phyloP scores from a whole-genome alignment of 2,113 vertebrate species.

The Eudyptes chrysolophus region DNA sequence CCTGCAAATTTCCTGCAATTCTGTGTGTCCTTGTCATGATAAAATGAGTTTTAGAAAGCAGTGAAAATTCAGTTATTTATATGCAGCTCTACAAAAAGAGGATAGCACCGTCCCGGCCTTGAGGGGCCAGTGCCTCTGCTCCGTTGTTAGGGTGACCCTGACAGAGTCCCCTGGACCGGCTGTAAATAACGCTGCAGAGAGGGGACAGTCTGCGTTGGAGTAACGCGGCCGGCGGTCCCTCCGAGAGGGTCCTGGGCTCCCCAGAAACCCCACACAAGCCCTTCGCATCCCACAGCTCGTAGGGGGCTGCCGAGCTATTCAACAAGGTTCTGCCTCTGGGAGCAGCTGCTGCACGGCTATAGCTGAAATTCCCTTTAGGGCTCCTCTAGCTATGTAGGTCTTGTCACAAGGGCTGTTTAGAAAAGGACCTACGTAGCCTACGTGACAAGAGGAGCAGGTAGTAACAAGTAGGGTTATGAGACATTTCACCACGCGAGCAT shows the following conservation, averaged over 20 bases:
- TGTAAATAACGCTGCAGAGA: not conserved
- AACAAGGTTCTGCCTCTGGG: not conserved
- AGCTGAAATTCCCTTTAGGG: not conserved
- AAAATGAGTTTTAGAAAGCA: not conserved
- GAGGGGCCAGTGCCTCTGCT: not conserved
- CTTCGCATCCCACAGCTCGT: accelerated
- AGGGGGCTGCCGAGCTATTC: not conserved
- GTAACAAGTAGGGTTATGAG: not conserved
- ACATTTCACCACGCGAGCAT: not conserved
- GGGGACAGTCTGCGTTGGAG: not conserved
- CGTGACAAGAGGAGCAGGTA: not conserved
- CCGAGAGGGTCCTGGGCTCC: not conserved
- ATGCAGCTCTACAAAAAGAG: accelerated
- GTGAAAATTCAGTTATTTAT: not conserved
- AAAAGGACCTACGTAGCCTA: not conserved
- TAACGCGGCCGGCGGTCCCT: not conserved
- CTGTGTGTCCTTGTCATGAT: not conserved
- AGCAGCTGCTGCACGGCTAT: not conserved
- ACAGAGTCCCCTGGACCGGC: too few relatives aligned
- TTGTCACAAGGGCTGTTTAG: not conserved
- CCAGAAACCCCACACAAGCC: not conserved
- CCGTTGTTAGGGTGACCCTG: accelerated
- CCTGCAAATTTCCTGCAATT: not conserved
- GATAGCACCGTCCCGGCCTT: not conserved
- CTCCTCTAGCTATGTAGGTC: not conserved